These are phyloP conservation scores for Chironomus tentans DNA, from an alignment of 2,888 invertebrate genomes.

Conservation along the genomic window DNA sequence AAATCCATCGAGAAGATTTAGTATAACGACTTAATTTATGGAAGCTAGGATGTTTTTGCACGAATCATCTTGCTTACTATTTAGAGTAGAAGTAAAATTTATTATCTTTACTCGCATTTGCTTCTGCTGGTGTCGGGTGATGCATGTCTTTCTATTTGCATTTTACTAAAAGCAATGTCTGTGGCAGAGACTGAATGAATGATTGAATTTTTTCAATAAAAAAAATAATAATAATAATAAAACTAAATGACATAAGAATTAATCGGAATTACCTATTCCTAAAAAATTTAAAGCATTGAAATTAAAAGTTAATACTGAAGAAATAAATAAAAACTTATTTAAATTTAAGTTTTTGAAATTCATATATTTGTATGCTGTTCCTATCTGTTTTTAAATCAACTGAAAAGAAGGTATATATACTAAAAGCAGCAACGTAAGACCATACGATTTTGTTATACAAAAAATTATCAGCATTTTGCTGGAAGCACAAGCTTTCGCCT, in stretches of 20 bases:
- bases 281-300: no score
- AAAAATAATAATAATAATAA: no score
- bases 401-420: neutral
- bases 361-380: neutral
- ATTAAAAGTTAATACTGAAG: neutral
- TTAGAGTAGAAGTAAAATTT: slow-evolving; percentile 6
- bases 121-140: neutral
- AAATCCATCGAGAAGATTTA: slow-evolving; percentile 8
- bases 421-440: neutral
- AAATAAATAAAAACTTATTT: neutral
- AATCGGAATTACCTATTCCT: neutral
- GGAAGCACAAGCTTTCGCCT: slow-evolving; percentile 11
- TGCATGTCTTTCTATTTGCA: slow-evolving; percentile 23
- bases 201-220: neutral
- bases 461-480: slow-evolving; percentile 20
- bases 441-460: neutral
- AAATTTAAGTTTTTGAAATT: neutral
- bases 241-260: neutral
- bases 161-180: neutral
- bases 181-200: neutral
- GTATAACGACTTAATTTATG: slow-evolving; percentile 18
- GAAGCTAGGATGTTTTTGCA: neutral
- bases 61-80: neutral
- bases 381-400: neutral
- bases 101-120: neutral